Evolutionary conservation across 2,797 vertebrate genomes (phyloP).

Genomic region (Myotis daubentonii): DNA sequence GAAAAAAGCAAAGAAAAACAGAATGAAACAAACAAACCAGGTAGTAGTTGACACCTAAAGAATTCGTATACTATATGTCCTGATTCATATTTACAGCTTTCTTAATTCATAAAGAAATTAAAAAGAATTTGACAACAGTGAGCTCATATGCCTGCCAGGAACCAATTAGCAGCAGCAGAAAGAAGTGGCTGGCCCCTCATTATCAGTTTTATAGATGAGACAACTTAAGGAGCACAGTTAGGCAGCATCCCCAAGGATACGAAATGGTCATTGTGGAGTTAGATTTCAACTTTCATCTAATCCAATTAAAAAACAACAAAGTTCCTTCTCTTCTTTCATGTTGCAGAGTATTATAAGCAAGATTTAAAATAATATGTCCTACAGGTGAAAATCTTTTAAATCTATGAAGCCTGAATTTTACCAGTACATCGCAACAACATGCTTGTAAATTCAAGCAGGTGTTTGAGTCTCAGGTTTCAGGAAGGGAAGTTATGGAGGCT

Average conservation of each 20-base stretch:
- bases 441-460: neutral
- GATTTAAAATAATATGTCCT: neutral
- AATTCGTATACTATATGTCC: neutral
- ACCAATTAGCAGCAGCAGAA: constrained; percentile 29
- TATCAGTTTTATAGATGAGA: constrained; percentile 40
- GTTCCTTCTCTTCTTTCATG: neutral
- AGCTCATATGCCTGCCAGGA: neutral
- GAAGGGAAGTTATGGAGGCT: neutral
- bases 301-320: constrained; percentile 38
- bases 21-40: neutral
- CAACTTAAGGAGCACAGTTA: neutral
- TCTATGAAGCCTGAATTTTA: neutral
- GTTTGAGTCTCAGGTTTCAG: constrained; percentile 28
- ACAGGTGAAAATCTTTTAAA: neutral
- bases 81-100: constrained; percentile 30
- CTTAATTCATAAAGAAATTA: constrained; percentile 37
- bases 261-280: neutral
- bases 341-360: neutral
- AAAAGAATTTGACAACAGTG: neutral
- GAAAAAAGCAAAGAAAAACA: neutral
- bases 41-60: neutral
- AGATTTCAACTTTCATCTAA: constrained; percentile 40
- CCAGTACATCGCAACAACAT: neutral
- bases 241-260: neutral
- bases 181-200: neutral